A percentile compares a stretch with the other conserved stretches of the same genome.
Evolutionary conservation across 1,140 invertebrate genomes (phyloP).

Genomic region (Drepana arcuata): DNA sequence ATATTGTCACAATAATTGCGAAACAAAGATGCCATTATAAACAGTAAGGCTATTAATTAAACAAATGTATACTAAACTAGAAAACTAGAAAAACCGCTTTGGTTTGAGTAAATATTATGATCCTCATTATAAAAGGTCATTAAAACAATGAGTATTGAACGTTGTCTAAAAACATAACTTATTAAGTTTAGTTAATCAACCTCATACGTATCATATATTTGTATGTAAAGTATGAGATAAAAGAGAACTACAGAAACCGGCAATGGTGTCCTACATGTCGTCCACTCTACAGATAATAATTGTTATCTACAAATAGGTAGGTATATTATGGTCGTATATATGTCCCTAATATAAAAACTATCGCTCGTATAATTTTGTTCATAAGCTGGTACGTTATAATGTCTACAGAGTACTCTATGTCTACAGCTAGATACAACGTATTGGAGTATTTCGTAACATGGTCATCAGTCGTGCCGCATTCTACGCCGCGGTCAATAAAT

Average conservation of each 20-base stretch:
- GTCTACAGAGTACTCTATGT: slow-evolving; percentile 29
- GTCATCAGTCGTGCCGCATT: slow-evolving; percentile 60
- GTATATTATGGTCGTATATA: slow-evolving; percentile 23
- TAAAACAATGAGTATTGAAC: no score
- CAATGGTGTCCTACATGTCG: slow-evolving; percentile 14
- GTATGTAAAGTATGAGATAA: no score
- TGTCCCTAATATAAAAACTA: slow-evolving; percentile 60
- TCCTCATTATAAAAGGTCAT: no score
- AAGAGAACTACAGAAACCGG: slow-evolving; percentile 17
- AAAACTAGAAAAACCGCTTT: slow-evolving; percentile 11
- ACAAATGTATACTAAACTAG: slow-evolving; percentile 5
- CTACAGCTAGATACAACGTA: slow-evolving; percentile 55
- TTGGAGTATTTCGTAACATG: slow-evolving; percentile 61
- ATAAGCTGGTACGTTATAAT: slow-evolving; percentile 51
- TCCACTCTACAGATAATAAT: slow-evolving; percentile 16
- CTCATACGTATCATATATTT: no score
- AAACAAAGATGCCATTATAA: no score
- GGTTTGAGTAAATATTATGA: slow-evolving; percentile 9
- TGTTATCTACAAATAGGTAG: slow-evolving; percentile 17
- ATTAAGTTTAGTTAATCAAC: no score
- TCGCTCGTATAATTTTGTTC: slow-evolving; percentile 40
- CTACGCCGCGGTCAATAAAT: slow-evolving; percentile 61
- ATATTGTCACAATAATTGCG: slow-evolving; percentile 9
- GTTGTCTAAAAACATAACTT: no score
- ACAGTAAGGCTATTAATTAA: slow-evolving; percentile 6